Percentiles rank a stretch among this genome's conserved stretches.
Conservation (phyloP, 1,140 invertebrate genomes). For the Sarcophaga bullata region DNA sequence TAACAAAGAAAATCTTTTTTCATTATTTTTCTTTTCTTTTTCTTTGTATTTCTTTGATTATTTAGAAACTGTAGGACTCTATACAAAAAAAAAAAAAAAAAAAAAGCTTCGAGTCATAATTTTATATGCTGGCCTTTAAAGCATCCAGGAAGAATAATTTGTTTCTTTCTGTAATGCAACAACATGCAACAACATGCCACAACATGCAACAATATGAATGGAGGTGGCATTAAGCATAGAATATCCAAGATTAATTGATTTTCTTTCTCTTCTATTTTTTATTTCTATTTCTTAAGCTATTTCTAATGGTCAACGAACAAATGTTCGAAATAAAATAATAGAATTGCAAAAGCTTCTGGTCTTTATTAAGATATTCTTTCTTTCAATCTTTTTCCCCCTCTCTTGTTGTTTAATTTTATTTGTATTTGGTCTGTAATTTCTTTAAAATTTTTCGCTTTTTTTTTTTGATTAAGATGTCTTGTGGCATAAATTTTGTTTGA, state of each 20-base stretch:
- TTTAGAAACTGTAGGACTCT: no score
- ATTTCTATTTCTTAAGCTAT: not conserved
- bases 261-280: not conserved
- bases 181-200: not conserved
- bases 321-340: not conserved
- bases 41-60: not conserved
- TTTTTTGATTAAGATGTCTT: conserved; percentile 18
- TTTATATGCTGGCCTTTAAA: not conserved
- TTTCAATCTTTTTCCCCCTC: not conserved
- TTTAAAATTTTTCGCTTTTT: no score
- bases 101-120: not conserved
- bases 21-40: not conserved
- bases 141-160: not conserved
- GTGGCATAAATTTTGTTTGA: not conserved
- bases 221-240: not conserved
- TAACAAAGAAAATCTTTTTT: not conserved
- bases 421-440: no score
- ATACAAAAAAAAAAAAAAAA: no score
- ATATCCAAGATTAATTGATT: not conserved
- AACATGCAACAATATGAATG: not conserved
- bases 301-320: not conserved
- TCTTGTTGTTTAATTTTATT: no score
- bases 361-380: not conserved
- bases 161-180: not conserved
- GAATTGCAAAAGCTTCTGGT: conserved; percentile 11